Conservation (phyloP, 2,797 vertebrate genomes). For the Rhynchonycteris naso region DNA sequence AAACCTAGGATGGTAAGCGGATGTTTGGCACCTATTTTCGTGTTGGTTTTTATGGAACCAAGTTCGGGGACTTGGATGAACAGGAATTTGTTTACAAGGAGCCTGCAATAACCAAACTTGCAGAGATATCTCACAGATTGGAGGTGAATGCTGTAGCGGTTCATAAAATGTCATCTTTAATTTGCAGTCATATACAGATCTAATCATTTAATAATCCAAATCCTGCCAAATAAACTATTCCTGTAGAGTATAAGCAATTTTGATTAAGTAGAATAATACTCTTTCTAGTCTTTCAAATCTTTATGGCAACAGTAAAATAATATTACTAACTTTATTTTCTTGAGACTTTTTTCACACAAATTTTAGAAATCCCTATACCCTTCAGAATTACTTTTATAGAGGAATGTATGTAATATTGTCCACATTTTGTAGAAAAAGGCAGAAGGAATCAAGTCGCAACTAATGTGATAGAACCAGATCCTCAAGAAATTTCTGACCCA, state of each 20-base stretch:
- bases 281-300: conserved; percentile 3
- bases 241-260: not conserved
- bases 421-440: conserved; percentile 2
- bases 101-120: conserved; percentile 97
- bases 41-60: conserved; percentile 97
- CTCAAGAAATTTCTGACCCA: not conserved
- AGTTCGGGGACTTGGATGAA: conserved; percentile 97
- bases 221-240: not conserved
- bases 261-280: not conserved
- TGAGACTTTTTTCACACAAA: not conserved
- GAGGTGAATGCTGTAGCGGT: conserved; percentile 89
- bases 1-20: conserved; percentile 94
- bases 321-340: not conserved
- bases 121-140: conserved; percentile 97
- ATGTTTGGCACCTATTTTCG: conserved; percentile 99
- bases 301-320: conserved; percentile 15
- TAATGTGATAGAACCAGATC: not conserved
- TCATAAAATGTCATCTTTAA: conserved; percentile 7
- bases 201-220: not conserved
- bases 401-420: not conserved
- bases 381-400: conserved; percentile 27
- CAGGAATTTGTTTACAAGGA: conserved; percentile 99
- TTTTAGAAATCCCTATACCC: not conserved
- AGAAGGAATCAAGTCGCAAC: not conserved
- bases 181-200: not conserved